Percentiles rank a stretch among this genome's conserved stretches.
These are phyloP conservation scores for Cyrtorhinus lividipennis DNA, from an alignment of 1,140 invertebrate species.

Conservation along the genomic window DNA sequence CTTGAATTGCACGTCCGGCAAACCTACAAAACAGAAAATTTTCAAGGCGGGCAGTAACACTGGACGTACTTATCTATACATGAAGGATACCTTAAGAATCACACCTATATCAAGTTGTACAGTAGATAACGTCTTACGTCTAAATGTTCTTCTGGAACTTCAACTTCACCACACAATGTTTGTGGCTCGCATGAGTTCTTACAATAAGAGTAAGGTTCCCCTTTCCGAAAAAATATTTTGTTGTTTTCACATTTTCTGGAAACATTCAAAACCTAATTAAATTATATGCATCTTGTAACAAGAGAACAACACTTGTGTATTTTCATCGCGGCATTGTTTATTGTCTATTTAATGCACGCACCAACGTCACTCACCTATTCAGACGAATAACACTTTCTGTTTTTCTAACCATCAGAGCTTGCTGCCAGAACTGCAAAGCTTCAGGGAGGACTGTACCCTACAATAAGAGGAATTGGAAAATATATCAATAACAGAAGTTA, in stretches of 20 bases:
- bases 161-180: constrained; percentile 89
- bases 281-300: background rate
- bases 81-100: no score
- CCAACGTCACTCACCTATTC: constrained; percentile 58
- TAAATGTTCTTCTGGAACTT: constrained; percentile 79
- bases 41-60: no score
- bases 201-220: constrained; percentile 67
- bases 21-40: constrained; percentile 42
- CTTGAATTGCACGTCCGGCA: constrained; percentile 73
- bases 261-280: constrained; percentile 18
- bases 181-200: constrained; percentile 65
- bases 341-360: background rate
- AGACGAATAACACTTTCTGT: constrained; percentile 69
- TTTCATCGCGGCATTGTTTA: background rate
- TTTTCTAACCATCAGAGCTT: constrained; percentile 72
- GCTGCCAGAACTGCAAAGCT: constrained; percentile 85
- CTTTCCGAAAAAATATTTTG: constrained; percentile 59
- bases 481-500: background rate
- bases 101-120: no score
- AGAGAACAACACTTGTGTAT: background rate
- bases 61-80: no score
- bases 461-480: background rate
- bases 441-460: constrained; percentile 79
- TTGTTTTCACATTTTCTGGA: constrained; percentile 63
- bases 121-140: constrained; percentile 63